phyloP scores from a whole-genome alignment of 2,113 vertebrate species.

The Acinonyx jubatus region DNA sequence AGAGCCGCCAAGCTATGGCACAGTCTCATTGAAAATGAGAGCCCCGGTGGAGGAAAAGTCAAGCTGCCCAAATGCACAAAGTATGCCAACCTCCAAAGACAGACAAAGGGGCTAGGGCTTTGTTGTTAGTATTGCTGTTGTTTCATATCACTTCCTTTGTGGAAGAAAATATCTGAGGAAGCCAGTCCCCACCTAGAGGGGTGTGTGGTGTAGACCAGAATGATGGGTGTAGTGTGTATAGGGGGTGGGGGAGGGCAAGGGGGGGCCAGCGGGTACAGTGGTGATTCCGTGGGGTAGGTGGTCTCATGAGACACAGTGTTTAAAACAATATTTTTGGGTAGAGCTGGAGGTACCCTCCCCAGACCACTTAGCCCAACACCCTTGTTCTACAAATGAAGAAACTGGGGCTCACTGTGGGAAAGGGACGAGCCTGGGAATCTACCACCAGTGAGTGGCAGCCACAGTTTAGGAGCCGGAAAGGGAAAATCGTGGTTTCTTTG shows the following conservation, averaged over 20 bases:
- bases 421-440: background rate
- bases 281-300: background rate
- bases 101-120: background rate
- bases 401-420: background rate
- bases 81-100: background rate
- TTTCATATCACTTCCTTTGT: background rate
- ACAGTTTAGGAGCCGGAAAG: background rate
- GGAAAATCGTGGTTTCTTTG: background rate
- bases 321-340: background rate
- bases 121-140: background rate
- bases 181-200: background rate
- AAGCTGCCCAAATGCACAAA: background rate
- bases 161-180: constrained; percentile 23
- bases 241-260: background rate
- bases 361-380: background rate
- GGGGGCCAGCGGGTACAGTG: rapidly evolving
- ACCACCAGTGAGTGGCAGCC: background rate
- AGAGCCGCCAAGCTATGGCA: background rate
- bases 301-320: background rate
- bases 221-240: background rate
- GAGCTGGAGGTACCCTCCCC: background rate
- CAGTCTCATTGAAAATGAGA: background rate
- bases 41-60: background rate
- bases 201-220: background rate
- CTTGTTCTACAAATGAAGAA: background rate